Evolutionary conservation across 2,113 vertebrate genomes (phyloP), one percentile per base, ranked within the genome.

Genomic region (Dasyprocta punctata): DNA sequence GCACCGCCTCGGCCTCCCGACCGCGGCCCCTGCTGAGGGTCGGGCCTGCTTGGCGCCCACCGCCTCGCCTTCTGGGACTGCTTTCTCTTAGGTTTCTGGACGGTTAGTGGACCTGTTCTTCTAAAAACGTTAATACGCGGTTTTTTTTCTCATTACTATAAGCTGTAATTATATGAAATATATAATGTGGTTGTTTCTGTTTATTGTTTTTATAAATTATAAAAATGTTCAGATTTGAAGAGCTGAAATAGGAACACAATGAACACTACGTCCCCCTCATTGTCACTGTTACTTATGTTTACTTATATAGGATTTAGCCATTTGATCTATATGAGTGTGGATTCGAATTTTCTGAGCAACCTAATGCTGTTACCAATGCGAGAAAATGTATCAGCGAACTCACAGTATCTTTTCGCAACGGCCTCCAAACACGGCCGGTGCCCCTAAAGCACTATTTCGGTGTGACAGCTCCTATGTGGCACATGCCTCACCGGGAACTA

Each of bases 21-120:
- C n/a, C n/a, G n/a, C n/a, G n/a, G n/a, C n/a, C n/a, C n/a, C n/a
- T n/a, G n/a, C n/a, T n/a, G n/a, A n/a, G 26, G 26, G 19, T 8
- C 3, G 19, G 22, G 13, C 36, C 16, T 26, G 41, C 33, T 41
- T 80, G n/a, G n/a, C 80, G 26, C 33, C 71, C 13, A n/a, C n/a
- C n/a, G n/a, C n/a, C 28, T 52, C 52, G 75, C 2, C 81, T 89
- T 30, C 78, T 75, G 41, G 13, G n/a, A 1, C 52, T 44, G 36
- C 69, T 82, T 92, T 83, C 67, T 67, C 22, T 89, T 85, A 81
- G 41, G 17, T 91, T 86, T 93, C 84, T 65, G 52, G 86, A 73
- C 22, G 30, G 33, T 80, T 69, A 61, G 17, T 6, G 3, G 56
- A 54, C 60, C 41, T 67, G 85, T 33, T 73, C 22, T 4, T 22